Conservation (phyloP, 1,140 invertebrate species). For the Ylistrum balloti region DNA sequence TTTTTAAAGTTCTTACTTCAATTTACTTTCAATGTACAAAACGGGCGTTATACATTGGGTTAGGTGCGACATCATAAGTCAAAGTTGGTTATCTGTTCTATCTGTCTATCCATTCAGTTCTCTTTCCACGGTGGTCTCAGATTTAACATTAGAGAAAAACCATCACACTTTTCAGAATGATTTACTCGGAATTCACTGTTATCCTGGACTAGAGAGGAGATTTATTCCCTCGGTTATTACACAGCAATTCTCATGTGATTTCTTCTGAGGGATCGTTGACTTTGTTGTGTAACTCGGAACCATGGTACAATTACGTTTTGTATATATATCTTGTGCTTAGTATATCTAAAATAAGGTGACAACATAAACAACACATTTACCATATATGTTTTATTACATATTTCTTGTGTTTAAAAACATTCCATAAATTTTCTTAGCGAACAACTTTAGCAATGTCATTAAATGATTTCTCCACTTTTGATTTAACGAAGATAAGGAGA, state of each 20-base stretch:
- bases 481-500: no score
- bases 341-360: no score
- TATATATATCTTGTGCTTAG: no score
- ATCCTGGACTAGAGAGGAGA: not conserved
- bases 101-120: not conserved
- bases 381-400: no score
- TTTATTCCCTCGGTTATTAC: not conserved
- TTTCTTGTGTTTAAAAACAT: no score
- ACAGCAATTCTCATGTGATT: not conserved
- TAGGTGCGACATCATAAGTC: not conserved
- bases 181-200: not conserved
- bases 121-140: not conserved
- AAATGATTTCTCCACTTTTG: no score
- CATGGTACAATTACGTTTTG: no score
- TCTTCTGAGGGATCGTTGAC: no score
- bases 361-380: no score
- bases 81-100: not conserved
- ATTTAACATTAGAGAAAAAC: slow-evolving; percentile 30
- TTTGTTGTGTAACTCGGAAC: no score
- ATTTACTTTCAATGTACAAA: slow-evolving; percentile 20
- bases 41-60: not conserved
- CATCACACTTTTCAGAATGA: slow-evolving; percentile 34
- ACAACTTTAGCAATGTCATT: no score
- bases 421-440: no score
- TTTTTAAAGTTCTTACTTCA: not conserved